A percentile compares a stretch with the other conserved stretches of the same genome.
phyloP scores from a whole-genome alignment of 2,888 invertebrate species.

The Conomelus anceps region DNA sequence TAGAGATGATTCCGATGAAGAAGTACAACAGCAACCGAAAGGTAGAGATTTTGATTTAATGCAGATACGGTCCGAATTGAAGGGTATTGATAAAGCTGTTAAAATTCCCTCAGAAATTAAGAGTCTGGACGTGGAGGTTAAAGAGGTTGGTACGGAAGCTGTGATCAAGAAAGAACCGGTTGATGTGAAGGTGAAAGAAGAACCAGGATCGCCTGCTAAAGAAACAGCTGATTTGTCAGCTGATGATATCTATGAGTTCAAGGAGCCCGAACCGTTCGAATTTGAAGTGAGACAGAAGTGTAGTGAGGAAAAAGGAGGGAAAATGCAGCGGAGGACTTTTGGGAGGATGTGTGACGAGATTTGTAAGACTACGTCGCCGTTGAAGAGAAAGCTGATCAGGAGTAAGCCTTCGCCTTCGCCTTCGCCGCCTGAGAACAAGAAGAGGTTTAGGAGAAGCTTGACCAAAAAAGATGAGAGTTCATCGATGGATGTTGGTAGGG shows the following conservation, averaged over 20 bases:
- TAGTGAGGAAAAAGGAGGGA: slow-evolving; percentile 32
- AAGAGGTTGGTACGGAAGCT: background rate
- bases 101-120: slow-evolving; percentile 40
- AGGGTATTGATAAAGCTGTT: slow-evolving; percentile 63
- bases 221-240: slow-evolving; percentile 23
- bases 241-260: slow-evolving; percentile 76
- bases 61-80: slow-evolving; percentile 76
- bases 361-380: slow-evolving; percentile 14
- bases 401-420: slow-evolving; percentile 21
- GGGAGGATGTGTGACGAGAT: slow-evolving; percentile 46
- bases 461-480: slow-evolving; percentile 22
- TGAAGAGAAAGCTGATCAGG: slow-evolving; percentile 18
- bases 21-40: slow-evolving; percentile 50
- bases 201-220: background rate
- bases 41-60: slow-evolving; percentile 76
- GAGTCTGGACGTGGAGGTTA: slow-evolving; percentile 24
- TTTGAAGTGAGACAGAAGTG: slow-evolving; percentile 60
- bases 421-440: slow-evolving; percentile 15
- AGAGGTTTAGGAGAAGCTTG: slow-evolving; percentile 12
- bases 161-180: slow-evolving; percentile 14
- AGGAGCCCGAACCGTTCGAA: slow-evolving; percentile 83
- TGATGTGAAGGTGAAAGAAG: background rate
- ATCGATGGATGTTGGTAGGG: slow-evolving; percentile 2
- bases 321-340: slow-evolving; percentile 39
- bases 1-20: slow-evolving; percentile 40